phyloP scores from a whole-genome alignment of 2,113 vertebrate species.

The Oreotragus oreotragus region DNA sequence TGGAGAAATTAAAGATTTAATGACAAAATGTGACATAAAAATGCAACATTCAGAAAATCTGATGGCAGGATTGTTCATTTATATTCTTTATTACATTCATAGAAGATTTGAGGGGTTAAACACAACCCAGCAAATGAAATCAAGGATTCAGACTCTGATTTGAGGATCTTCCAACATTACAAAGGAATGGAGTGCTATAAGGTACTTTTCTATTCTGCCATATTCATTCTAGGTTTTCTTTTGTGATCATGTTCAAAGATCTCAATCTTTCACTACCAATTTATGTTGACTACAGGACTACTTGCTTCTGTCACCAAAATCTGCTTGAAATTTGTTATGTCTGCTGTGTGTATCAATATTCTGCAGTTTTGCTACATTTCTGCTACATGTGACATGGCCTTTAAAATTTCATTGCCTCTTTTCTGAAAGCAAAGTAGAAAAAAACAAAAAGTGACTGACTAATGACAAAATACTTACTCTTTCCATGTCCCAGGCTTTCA shows the following conservation, averaged over 20 bases:
- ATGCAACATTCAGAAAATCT: slow-evolving; percentile 87
- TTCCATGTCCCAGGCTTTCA: slow-evolving; percentile 25
- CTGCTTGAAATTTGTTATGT: slow-evolving; percentile 92
- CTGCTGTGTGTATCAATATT: slow-evolving; percentile 91
- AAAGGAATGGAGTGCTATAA: slow-evolving; percentile 83
- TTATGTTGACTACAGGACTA: slow-evolving; percentile 89
- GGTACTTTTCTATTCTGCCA: slow-evolving; percentile 86
- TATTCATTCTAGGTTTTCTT: slow-evolving; percentile 93
- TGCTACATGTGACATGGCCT: slow-evolving; percentile 89
- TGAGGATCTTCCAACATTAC: slow-evolving; percentile 90
- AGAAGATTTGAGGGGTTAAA: slow-evolving; percentile 86
- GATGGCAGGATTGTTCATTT: slow-evolving; percentile 87
- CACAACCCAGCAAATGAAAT: slow-evolving; percentile 86
- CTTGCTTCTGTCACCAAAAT: slow-evolving; percentile 91
- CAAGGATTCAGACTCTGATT: slow-evolving; percentile 89
- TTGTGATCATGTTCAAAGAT: slow-evolving; percentile 89
- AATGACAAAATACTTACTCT: neutral
- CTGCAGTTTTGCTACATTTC: slow-evolving; percentile 94
- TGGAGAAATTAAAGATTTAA: slow-evolving; percentile 87
- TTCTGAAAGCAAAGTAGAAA: slow-evolving; percentile 92
- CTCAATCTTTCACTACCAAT: slow-evolving; percentile 84
- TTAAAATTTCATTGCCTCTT: slow-evolving; percentile 91
- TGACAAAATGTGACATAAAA: slow-evolving; percentile 86
- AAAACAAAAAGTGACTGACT: slow-evolving; percentile 82
- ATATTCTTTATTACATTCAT: slow-evolving; percentile 91